Evolutionary conservation across 2,113 vertebrate genomes (phyloP).

Genomic region (Cervus canadensis): DNA sequence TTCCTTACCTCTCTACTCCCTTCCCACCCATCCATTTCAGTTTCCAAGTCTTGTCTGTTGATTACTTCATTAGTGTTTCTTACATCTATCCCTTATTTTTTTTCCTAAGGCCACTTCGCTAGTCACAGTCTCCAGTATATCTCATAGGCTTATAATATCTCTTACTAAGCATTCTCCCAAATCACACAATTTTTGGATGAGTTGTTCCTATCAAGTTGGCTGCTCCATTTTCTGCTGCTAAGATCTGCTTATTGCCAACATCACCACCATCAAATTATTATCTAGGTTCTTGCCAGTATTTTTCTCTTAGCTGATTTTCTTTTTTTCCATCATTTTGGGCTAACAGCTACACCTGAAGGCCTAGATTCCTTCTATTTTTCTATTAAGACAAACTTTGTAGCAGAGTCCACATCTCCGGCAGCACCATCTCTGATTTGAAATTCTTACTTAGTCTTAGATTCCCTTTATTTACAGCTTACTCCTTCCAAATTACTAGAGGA

Average conservation of each 20-base stretch:
- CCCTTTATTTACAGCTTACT: neutral
- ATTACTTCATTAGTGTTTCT: slow-evolving; percentile 2
- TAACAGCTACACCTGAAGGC: neutral
- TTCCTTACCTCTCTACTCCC: neutral
- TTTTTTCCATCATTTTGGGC: neutral
- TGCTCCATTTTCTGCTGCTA: neutral
- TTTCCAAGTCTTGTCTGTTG: neutral
- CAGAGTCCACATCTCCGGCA: neutral
- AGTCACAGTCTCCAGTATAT: neutral
- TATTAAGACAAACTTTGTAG: neutral
- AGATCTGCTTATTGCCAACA: neutral
- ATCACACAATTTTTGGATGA: neutral
- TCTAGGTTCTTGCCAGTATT: neutral
- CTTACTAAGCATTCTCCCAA: neutral
- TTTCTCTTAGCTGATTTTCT: neutral
- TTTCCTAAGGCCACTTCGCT: neutral
- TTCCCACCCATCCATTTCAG: neutral
- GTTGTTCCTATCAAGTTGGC: neutral
- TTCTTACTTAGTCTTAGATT: neutral
- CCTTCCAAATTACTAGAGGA: neutral
- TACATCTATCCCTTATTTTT: neutral
- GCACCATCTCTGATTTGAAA: neutral
- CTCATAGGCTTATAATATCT: neutral
- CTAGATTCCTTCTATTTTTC: neutral
- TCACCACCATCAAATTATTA: neutral